Conservation (phyloP, 2,888 invertebrate species). For the Heliothis peltigera region DNA sequence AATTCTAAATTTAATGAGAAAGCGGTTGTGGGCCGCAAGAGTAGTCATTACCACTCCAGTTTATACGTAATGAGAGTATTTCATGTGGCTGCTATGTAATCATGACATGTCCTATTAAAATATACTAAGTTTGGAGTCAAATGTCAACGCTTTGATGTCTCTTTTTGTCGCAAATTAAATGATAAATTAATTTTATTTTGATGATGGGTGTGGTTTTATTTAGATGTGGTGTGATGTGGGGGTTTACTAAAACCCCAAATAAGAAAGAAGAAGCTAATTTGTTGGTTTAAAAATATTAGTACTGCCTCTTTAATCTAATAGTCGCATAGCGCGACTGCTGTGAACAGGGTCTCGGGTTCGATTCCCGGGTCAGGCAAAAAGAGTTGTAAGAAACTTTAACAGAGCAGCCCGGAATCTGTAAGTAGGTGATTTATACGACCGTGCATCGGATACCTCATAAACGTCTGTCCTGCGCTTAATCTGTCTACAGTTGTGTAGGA, state of each 20-base stretch:
- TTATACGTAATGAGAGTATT: constrained; percentile 30
- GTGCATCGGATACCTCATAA: too few relatives aligned
- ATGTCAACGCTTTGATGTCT: not conserved
- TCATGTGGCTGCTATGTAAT: constrained; percentile 15
- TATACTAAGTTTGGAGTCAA: not conserved
- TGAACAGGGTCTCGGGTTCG: too few relatives aligned
- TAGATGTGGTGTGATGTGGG: not conserved
- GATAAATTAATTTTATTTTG: not conserved
- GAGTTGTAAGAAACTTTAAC: too few relatives aligned
- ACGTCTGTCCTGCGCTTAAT: too few relatives aligned
- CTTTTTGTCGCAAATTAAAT: constrained; percentile 1
- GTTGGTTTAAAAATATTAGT: too few relatives aligned
- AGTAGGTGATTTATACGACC: too few relatives aligned
- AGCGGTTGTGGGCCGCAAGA: not conserved
- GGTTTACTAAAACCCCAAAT: not conserved
- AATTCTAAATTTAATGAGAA: not conserved
- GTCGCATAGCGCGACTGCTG: too few relatives aligned
- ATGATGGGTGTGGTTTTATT: not conserved
- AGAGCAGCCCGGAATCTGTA: too few relatives aligned
- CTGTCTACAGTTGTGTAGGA: too few relatives aligned
- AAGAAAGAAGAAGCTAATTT: too few relatives aligned
- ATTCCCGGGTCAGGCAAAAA: too few relatives aligned
- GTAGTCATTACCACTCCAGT: constrained; percentile 16
- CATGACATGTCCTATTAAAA: constrained; percentile 1
- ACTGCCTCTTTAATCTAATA: too few relatives aligned